These are phyloP conservation scores for Sciurus carolinensis DNA, from an alignment of 2,797 vertebrate genomes.

Conservation along the genomic window DNA sequence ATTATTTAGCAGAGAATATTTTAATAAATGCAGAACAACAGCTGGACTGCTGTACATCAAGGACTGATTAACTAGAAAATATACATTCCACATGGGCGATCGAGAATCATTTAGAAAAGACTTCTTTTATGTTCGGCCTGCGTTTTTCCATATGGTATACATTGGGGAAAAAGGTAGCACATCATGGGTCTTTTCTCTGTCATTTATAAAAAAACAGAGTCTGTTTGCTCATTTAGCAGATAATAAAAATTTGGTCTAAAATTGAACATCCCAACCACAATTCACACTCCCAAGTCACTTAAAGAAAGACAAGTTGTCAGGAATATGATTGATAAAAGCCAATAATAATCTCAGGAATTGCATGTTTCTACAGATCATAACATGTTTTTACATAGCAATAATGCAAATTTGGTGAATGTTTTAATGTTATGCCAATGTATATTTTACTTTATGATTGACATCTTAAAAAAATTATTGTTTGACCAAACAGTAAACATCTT, in stretches of 20 bases:
- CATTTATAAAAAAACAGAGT: slow-evolving; percentile 8
- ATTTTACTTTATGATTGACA: slow-evolving; percentile 52
- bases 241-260: slow-evolving; percentile 37
- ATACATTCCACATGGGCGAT: not conserved
- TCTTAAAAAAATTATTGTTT: slow-evolving; percentile 35
- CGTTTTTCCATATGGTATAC: not conserved
- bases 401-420: slow-evolving; percentile 64
- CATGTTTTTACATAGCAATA: slow-evolving; percentile 63
- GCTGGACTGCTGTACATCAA: not conserved
- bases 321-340: not conserved
- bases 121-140: not conserved
- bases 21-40: slow-evolving; percentile 70
- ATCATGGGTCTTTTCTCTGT: slow-evolving; percentile 58
- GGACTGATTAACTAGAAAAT: not conserved
- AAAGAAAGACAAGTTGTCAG: slow-evolving; percentile 32
- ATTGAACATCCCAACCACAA: slow-evolving; percentile 5
- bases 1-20: slow-evolving; percentile 70
- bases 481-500: slow-evolving; percentile 68
- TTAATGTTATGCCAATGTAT: slow-evolving; percentile 57
- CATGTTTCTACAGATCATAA: slow-evolving; percentile 62
- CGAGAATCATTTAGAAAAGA: not conserved
- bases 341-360: slow-evolving; percentile 55
- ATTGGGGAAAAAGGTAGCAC: not conserved
- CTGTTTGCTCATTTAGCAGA: slow-evolving; percentile 53
- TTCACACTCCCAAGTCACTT: slow-evolving; percentile 68